Conservation (phyloP, 2,888 invertebrate genomes). For the Isotomurus palustris region DNA sequence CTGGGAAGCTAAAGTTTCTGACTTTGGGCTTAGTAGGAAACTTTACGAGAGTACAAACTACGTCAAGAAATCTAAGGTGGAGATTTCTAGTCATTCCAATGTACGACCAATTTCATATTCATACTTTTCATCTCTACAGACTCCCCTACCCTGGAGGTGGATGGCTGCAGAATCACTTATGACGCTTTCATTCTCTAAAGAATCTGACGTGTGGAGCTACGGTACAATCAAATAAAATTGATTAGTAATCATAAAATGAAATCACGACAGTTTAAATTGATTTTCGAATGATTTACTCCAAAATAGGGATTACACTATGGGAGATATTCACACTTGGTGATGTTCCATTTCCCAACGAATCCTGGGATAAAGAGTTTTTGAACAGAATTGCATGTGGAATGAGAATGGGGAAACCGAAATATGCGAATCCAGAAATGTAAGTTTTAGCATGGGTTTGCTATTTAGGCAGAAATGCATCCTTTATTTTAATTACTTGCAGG, state of each 20-base stretch:
- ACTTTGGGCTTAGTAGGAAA: constrained; percentile 38
- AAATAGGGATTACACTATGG: neutral
- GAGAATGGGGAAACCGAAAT: constrained; percentile 29
- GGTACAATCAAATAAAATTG: constrained; percentile 19
- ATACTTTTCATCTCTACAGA: too few species aligned
- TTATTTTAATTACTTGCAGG: constrained; percentile 1
- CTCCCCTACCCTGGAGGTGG: constrained; percentile 27
- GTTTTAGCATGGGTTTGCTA: neutral
- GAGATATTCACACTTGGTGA: constrained; percentile 24
- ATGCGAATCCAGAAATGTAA: constrained; percentile 22
- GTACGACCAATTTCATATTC: too few species aligned
- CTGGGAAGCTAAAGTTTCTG: constrained; percentile 27
- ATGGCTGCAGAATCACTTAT: constrained; percentile 30
- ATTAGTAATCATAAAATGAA: neutral
- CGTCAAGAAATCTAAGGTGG: constrained; percentile 37
- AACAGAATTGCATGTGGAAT: constrained; percentile 16
- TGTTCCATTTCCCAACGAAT: constrained; percentile 28
- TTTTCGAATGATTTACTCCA: too few species aligned
- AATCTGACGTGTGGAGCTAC: constrained; percentile 24
- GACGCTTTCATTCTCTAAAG: constrained; percentile 16
- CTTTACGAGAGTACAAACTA: constrained; percentile 36
- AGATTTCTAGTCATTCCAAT: neutral
- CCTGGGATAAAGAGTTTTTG: constrained; percentile 21
- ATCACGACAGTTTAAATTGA: too few species aligned
- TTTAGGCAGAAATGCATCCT: neutral